phyloP scores from a whole-genome alignment of 2,888 invertebrate genomes.

The Hirtodrosophila duncani region DNA sequence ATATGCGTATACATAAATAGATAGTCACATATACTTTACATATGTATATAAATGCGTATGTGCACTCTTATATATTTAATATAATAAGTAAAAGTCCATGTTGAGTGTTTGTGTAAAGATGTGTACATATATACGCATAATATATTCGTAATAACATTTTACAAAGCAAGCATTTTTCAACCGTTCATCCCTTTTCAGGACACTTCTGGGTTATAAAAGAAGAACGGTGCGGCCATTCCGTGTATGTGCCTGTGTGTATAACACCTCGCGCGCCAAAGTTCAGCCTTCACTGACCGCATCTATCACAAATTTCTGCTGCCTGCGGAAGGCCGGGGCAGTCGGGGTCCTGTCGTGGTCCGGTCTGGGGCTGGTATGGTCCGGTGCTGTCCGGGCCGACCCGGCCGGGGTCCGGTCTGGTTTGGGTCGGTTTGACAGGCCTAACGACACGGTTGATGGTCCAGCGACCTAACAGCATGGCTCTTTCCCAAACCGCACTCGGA shows the following conservation, averaged over 20 bases:
- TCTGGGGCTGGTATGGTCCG: constrained; percentile 3
- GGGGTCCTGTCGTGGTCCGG: constrained; percentile 24
- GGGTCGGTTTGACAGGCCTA: constrained; percentile 58
- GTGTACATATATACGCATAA: constrained; percentile 47
- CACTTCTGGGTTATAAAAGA: constrained; percentile 54
- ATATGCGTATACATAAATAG: constrained; percentile 9
- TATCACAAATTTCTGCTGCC: constrained; percentile 65
- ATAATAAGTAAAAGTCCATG: no score
- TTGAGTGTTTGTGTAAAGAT: not conserved
- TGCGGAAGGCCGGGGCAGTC: constrained; percentile 44
- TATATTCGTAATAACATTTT: constrained; percentile 71
- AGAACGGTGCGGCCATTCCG: constrained; percentile 22
- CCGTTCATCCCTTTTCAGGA: constrained; percentile 69
- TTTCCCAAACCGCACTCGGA: constrained; percentile 66
- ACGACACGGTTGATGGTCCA: constrained; percentile 66
- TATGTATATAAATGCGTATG: constrained; percentile 8
- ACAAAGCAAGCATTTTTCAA: constrained; percentile 69
- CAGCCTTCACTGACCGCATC: constrained; percentile 70
- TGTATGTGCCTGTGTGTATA: constrained; percentile 30
- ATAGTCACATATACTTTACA: constrained; percentile 16
- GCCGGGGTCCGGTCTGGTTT: constrained; percentile 21
- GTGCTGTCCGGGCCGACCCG: constrained; percentile 4
- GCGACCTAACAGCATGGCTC: constrained; percentile 50
- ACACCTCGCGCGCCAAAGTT: constrained; percentile 62
- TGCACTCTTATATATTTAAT: constrained; percentile 13